Percentiles rank a stretch among this genome's conserved stretches.
These are phyloP conservation scores for Hydropsyche tenuis DNA, from an alignment of 1,140 invertebrate species.

Conservation along the genomic window DNA sequence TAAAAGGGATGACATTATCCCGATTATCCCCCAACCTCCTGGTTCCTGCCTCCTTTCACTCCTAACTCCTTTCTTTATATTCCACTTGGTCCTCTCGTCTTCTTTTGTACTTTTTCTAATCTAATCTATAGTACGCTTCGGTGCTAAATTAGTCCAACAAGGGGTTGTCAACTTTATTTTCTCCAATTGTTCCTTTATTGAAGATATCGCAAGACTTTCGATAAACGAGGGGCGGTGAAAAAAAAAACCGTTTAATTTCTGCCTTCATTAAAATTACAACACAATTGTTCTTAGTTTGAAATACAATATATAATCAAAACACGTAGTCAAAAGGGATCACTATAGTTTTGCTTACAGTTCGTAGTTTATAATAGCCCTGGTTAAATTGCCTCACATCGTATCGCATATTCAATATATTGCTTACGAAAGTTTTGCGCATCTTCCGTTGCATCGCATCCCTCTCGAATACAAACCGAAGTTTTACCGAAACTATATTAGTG, in stretches of 20 bases:
- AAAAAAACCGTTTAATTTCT: background rate
- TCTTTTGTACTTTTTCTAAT: conserved; percentile 49
- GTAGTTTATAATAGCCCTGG: background rate
- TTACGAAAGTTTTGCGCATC: conserved; percentile 16
- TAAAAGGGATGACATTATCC: conserved; percentile 50
- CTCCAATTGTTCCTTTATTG: conserved; percentile 41
- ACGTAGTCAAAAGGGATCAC: background rate
- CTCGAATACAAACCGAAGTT: background rate
- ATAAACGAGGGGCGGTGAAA: background rate
- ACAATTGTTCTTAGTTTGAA: no score
- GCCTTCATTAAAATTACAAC: no score
- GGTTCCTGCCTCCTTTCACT: conserved; percentile 25
- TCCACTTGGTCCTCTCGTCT: conserved; percentile 40
- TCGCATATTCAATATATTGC: conserved; percentile 27
- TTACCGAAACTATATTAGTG: background rate
- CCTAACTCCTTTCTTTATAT: conserved; percentile 39
- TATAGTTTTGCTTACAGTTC: background rate
- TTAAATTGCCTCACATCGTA: conserved; percentile 18
- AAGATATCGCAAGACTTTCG: conserved; percentile 13
- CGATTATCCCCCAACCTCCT: conserved; percentile 45
- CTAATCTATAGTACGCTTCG: conserved; percentile 48
- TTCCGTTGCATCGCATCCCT: conserved; percentile 5
- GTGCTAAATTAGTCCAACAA: conserved; percentile 42
- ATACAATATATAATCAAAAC: no score
- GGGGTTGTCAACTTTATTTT: conserved; percentile 40